phyloP scores from a whole-genome alignment of 2,113 vertebrate genomes.

The Cisticola juncidis region DNA sequence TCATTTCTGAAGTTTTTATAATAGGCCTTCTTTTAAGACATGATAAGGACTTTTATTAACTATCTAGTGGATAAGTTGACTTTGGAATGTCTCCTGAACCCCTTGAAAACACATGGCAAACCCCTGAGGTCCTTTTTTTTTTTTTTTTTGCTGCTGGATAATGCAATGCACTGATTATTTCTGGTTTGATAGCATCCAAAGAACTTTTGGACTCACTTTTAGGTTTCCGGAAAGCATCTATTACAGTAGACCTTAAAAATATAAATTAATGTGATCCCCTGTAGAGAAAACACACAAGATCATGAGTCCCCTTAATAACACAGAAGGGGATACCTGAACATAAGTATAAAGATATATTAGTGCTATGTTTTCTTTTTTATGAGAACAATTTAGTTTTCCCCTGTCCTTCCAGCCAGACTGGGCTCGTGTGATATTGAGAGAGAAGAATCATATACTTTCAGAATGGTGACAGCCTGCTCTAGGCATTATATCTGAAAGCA shows the following conservation, averaged over 20 bases:
- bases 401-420: slow-evolving; percentile 19
- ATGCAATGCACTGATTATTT: neutral
- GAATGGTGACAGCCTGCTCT: slow-evolving; percentile 38
- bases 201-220: slow-evolving; percentile 8
- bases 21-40: neutral
- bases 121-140: neutral
- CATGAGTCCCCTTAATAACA: slow-evolving; percentile 46
- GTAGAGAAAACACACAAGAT: slow-evolving; percentile 42
- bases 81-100: neutral
- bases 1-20: neutral
- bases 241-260: slow-evolving; percentile 28
- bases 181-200: slow-evolving; percentile 2
- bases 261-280: slow-evolving; percentile 39
- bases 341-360: slow-evolving; percentile 54
- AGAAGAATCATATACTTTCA: slow-evolving; percentile 26
- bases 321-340: slow-evolving; percentile 22
- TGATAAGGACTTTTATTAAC: neutral
- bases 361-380: slow-evolving; percentile 42
- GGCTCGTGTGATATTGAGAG: slow-evolving; percentile 14
- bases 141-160: neutral
- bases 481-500: slow-evolving; percentile 62
- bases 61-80: neutral
- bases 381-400: slow-evolving; percentile 48
- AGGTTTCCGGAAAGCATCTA: slow-evolving; percentile 21
- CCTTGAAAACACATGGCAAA: neutral